These are phyloP conservation scores for Leucopsar rothschildi DNA, from an alignment of 2,113 vertebrate genomes.

Conservation along the genomic window DNA sequence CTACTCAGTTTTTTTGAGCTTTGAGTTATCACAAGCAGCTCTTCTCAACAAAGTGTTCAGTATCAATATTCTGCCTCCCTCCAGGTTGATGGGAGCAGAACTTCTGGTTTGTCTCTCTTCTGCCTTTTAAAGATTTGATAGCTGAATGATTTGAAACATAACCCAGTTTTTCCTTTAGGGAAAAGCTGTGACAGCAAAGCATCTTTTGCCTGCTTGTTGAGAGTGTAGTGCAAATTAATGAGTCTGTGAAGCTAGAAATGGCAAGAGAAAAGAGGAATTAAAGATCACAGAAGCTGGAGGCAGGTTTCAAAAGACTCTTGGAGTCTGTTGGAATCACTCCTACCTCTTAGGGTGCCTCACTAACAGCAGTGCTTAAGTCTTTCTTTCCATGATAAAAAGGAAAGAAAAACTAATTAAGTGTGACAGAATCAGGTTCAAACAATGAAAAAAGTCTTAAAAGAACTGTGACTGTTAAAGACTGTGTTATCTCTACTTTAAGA, in stretches of 20 bases:
- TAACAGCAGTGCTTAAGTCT: background rate
- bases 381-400: conserved; percentile 1
- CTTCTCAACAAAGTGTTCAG: background rate
- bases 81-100: background rate
- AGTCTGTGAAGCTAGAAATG: conserved; percentile 14
- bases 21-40: background rate
- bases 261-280: conserved; percentile 52
- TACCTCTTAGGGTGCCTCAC: background rate
- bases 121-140: background rate
- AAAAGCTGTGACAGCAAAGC: background rate
- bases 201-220: background rate
- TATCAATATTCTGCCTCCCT: background rate
- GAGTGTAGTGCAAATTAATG: background rate
- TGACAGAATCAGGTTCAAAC: conserved; percentile 37
- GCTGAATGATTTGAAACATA: background rate
- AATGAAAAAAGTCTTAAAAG: background rate
- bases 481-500: background rate
- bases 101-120: background rate
- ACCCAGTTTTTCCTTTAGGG: conserved; percentile 13
- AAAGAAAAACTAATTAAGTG: conserved; percentile 23
- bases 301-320: conserved; percentile 43
- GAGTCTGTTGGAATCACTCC: conserved; percentile 9
- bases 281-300: conserved; percentile 44
- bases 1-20: background rate
- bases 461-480: background rate